These are phyloP conservation scores for Mola mola DNA, from an alignment of 2,113 vertebrate genomes.

Conservation along the genomic window DNA sequence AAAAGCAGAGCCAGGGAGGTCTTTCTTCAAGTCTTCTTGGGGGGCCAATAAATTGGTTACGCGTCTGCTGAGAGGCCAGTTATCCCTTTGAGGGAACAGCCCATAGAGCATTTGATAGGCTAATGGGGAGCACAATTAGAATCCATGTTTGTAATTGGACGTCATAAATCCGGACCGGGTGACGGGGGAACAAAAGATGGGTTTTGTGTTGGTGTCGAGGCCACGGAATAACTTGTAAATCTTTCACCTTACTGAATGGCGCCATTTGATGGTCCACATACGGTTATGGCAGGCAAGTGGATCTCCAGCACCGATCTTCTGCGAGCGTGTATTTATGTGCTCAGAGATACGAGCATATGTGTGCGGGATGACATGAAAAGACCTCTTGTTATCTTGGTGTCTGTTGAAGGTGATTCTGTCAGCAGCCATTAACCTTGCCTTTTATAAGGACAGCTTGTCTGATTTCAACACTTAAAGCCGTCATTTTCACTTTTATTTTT, in stretches of 20 bases:
- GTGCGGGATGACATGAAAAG: constrained; percentile 52
- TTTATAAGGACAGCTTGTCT: constrained; percentile 62
- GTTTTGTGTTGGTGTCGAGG: constrained; percentile 83
- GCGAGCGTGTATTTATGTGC: constrained; percentile 18
- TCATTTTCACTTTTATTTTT: constrained; percentile 62
- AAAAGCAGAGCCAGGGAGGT: constrained; percentile 64
- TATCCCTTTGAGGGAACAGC: constrained; percentile 82
- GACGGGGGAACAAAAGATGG: constrained; percentile 87
- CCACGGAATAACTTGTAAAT: constrained; percentile 87
- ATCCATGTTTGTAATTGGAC: constrained; percentile 84
- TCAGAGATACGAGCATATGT: neutral
- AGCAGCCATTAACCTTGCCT: constrained; percentile 72
- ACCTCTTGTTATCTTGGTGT: constrained; percentile 60
- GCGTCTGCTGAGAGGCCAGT: constrained; percentile 73
- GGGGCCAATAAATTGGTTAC: constrained; percentile 72
- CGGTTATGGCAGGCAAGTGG: constrained; percentile 71
- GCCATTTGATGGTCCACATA: constrained; percentile 81
- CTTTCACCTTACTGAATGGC: constrained; percentile 86
- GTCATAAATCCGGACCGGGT: constrained; percentile 90
- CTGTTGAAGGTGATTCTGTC: constrained; percentile 71
- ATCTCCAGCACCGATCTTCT: constrained; percentile 82
- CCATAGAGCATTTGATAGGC: constrained; percentile 85
- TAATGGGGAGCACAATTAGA: constrained; percentile 87
- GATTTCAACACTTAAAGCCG: constrained; percentile 67
- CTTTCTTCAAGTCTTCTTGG: constrained; percentile 72